Evolutionary conservation across 2,888 invertebrate species (phyloP).

Genomic region (Latrodectus hesperus): DNA sequence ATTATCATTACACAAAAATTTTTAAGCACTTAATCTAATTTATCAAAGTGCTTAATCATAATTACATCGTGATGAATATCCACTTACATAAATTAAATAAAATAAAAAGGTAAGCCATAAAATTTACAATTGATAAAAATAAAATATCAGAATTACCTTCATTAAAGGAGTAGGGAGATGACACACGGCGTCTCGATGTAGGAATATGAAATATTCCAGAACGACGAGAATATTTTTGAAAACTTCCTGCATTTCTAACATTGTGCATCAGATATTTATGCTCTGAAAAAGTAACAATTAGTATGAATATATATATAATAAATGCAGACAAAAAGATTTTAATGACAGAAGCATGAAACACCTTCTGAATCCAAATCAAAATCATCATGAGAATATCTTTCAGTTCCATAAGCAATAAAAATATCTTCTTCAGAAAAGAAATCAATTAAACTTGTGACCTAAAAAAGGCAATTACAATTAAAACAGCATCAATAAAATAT

Average conservation of each 20-base stretch:
- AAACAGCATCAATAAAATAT: neutral
- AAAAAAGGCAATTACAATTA: conserved; percentile 37
- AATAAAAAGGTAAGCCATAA: no score
- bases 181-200: conserved; percentile 46
- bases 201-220: conserved; percentile 41
- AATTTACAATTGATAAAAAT: no score
- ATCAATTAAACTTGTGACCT: conserved; percentile 83
- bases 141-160: conserved; percentile 23
- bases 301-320: neutral
- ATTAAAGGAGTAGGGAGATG: conserved; percentile 57
- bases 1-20: no score
- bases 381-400: conserved; percentile 89
- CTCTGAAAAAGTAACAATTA: conserved; percentile 72
- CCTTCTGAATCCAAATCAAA: conserved; percentile 96
- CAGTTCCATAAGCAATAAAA: conserved; percentile 96
- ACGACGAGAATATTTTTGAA: conserved; percentile 41
- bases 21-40: no score
- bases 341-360: conserved; percentile 73
- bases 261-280: conserved; percentile 74
- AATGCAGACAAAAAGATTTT: neutral
- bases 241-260: conserved; percentile 29
- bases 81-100: no score
- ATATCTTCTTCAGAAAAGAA: conserved; percentile 91
- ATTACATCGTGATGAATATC: no score
- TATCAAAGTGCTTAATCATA: no score